phyloP scores from a whole-genome alignment of 1,140 invertebrate species.

The Bactericera cockerelli region DNA sequence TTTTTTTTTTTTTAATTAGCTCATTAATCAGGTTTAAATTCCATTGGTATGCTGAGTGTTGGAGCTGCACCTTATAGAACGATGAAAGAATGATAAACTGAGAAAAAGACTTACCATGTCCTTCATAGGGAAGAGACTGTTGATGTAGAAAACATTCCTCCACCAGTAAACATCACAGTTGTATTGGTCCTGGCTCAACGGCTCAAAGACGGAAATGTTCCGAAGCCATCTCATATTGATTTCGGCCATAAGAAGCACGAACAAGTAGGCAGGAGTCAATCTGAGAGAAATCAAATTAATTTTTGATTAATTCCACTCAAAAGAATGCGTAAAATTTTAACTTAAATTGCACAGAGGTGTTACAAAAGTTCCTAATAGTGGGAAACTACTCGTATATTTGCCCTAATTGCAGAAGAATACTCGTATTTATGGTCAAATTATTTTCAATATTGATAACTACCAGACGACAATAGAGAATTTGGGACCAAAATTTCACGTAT shows the following conservation, averaged over 20 bases:
- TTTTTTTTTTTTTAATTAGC: too few relatives aligned
- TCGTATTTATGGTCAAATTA: too few relatives aligned
- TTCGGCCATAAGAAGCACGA: constrained; percentile 57
- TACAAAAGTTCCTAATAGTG: too few relatives aligned
- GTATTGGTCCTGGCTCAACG: constrained; percentile 49
- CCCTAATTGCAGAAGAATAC: not conserved
- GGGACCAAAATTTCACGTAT: too few relatives aligned
- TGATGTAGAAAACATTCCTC: constrained; percentile 65
- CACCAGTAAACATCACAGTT: constrained; percentile 67
- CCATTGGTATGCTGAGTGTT: too few relatives aligned
- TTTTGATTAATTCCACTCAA: too few relatives aligned
- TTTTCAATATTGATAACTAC: too few relatives aligned
- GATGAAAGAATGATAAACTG: too few relatives aligned
- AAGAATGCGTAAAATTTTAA: not conserved
- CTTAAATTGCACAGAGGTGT: too few relatives aligned
- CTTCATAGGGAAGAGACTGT: constrained; percentile 55
- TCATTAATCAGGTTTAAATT: too few relatives aligned
- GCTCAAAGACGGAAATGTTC: constrained; percentile 56
- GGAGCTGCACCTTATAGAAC: too few relatives aligned
- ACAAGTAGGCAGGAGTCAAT: constrained; percentile 63
- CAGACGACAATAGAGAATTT: too few relatives aligned
- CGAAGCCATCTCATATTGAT: constrained; percentile 44
- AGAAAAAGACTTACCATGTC: constrained; percentile 60
- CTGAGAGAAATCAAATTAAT: constrained; percentile 27
- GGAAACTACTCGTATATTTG: not conserved